Evolutionary conservation across 2,888 invertebrate species (phyloP), one percentile per base, ranked within the genome.

Genomic region (Polyommatus iphigenia): DNA sequence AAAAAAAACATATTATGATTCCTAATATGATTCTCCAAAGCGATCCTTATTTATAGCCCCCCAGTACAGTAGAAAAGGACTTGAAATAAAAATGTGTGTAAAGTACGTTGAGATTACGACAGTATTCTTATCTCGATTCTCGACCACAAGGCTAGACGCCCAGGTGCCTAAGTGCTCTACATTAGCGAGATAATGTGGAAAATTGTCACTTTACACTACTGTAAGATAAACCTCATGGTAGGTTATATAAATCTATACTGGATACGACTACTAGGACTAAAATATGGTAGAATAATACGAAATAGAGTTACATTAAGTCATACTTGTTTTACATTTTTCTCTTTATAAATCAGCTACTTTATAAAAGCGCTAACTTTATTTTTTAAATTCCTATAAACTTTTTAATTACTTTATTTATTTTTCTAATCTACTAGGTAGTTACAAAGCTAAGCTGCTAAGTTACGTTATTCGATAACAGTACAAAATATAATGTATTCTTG

Each of bases 101-200:
- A 29, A 10, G 67, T 67, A 29, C 67, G 18, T 67, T 67, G 15
- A 67, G 29, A 67, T 29, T 18, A 32, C 15, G 29, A 67, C 29
- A 67, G 29, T 67, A 67, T 67, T 32, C 29, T 72, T 72, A 72
- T 72, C 36, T 72, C 13, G 72, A 41, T 41, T 72, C 36, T 72
- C 13, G 72, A 41, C 72, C 72, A 72, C 72, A 41, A 41, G 72
- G 72, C 72, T 72, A 72, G n/a, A 67, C 41, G 20, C 36, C 41
- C 72, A 72, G 72, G 72, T 72, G 72, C 72, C 72, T 72, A 72
- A 72, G 36, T 72, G 41, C 72, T 41, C 72, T 72, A 67, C 67
- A 29, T 67, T 32, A 67, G 29, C 4, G 15, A 67, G 67, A 67
- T 67, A 67, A 67, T 67, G 67, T 67, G 67, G 67, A 67, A 62